Percentiles rank a stretch among this genome's conserved stretches.
These are phyloP conservation scores for Hybos culiciformis DNA, from an alignment of 2,888 invertebrate species.

Conservation along the genomic window DNA sequence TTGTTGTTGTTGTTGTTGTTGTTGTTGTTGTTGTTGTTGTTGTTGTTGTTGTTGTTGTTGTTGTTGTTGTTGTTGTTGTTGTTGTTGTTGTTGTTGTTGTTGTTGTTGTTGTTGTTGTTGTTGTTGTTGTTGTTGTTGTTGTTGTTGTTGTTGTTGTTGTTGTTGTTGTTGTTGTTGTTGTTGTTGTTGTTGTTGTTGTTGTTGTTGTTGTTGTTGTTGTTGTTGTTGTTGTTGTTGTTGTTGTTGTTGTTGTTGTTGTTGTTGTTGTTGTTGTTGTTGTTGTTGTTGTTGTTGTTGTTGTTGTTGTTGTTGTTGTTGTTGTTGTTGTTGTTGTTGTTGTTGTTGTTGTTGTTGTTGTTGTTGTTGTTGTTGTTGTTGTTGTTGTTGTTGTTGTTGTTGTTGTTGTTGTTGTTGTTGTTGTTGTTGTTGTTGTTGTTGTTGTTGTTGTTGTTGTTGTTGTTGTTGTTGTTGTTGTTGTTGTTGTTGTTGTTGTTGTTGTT, in stretches of 20 bases:
- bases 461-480: slow-evolving; percentile 18
- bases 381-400: slow-evolving; percentile 15
- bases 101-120: too few relatives aligned
- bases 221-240: neutral
- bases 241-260: slow-evolving; percentile 1
- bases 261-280: slow-evolving; percentile 1
- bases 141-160: slow-evolving; percentile 10
- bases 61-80: too few relatives aligned
- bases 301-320: slow-evolving; percentile 1
- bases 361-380: slow-evolving; percentile 19
- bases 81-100: too few relatives aligned
- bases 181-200: neutral
- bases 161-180: slow-evolving; percentile 30
- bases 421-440: slow-evolving; percentile 7
- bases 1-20: too few relatives aligned
- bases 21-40: too few relatives aligned
- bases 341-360: slow-evolving; percentile 28
- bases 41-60: too few relatives aligned
- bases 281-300: neutral
- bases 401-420: slow-evolving; percentile 16
- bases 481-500: slow-evolving; percentile 17
- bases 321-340: slow-evolving; percentile 1
- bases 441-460: slow-evolving; percentile 8
- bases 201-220: slow-evolving; percentile 1
- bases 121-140: slow-evolving; percentile 9